Percentiles rank a stretch among this genome's conserved stretches.
phyloP scores from a whole-genome alignment of 2,113 vertebrate genomes.

The Nycticorax nycticorax region DNA sequence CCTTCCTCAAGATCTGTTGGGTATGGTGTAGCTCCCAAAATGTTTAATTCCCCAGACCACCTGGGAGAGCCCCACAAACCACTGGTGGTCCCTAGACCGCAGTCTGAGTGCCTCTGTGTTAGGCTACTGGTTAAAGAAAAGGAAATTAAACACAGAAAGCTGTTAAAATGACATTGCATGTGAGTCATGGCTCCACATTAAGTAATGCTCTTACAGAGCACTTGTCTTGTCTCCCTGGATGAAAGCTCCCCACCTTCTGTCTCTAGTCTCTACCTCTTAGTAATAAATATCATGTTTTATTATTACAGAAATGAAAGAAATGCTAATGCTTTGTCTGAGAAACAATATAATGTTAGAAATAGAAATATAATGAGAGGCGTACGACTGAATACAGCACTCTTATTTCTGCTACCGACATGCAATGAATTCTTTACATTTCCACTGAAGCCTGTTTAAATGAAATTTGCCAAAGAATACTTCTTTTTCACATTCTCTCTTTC shows the following conservation, averaged over 20 bases:
- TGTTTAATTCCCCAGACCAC: background rate
- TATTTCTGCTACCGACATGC: background rate
- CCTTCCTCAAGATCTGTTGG: background rate
- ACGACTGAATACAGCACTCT: background rate
- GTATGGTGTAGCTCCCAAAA: background rate
- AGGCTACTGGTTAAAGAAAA: constrained; percentile 28
- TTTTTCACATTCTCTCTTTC: constrained; percentile 3
- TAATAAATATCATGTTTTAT: constrained; percentile 34
- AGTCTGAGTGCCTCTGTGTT: background rate
- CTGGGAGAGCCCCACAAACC: background rate
- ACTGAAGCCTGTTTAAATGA: background rate
- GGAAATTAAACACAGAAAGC: constrained; percentile 55
- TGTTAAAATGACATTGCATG: constrained; percentile 36
- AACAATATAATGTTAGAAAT: constrained; percentile 24
- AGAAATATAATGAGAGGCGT: constrained; percentile 16
- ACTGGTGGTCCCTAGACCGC: background rate
- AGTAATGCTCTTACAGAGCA: background rate
- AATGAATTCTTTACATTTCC: constrained; percentile 8
- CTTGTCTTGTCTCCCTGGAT: constrained; percentile 2
- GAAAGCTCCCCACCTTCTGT: background rate
- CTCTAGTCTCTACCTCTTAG: background rate
- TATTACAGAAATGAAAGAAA: constrained; percentile 29
- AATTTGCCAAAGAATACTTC: background rate
- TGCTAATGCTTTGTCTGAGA: constrained; percentile 31
- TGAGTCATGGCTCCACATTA: constrained; percentile 21